A percentile compares a stretch with the other conserved stretches of the same genome.
Conservation (phyloP, 2,888 invertebrate species). For the Petrolisthes manimaculis region DNA sequence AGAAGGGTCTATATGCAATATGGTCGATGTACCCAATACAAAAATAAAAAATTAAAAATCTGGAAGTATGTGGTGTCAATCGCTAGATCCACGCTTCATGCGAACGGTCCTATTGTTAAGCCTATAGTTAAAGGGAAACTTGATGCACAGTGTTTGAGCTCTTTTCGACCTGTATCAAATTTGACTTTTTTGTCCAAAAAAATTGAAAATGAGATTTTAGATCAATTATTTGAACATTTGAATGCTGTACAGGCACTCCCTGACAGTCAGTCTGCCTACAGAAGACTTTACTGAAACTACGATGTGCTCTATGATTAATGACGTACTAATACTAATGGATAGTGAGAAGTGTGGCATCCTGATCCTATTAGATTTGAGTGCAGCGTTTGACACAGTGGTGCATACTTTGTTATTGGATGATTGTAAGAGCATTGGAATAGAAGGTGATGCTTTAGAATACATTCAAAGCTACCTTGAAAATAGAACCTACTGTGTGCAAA, state of each 20-base stretch:
- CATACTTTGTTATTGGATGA: too few relatives aligned
- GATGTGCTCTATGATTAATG: slow-evolving; percentile 26
- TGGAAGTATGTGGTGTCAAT: too few relatives aligned
- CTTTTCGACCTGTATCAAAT: slow-evolving; percentile 15
- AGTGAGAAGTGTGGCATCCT: neutral
- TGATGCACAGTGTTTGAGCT: slow-evolving; percentile 22
- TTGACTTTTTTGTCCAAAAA: slow-evolving; percentile 25
- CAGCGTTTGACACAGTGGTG: too few relatives aligned
- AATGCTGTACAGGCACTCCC: neutral
- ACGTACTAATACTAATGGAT: slow-evolving; percentile 7
- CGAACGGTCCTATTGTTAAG: too few relatives aligned
- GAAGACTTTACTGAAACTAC: slow-evolving; percentile 11
- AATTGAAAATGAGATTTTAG: slow-evolving; percentile 26
- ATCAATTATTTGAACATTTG: slow-evolving; percentile 1
- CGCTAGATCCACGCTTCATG: too few relatives aligned
- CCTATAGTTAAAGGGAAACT: slow-evolving; percentile 24
- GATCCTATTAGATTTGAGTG: neutral
- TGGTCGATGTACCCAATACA: too few relatives aligned
- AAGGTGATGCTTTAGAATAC: too few relatives aligned
- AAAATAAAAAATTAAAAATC: too few relatives aligned
- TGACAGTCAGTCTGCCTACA: slow-evolving; percentile 18
- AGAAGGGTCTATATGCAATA: too few relatives aligned
- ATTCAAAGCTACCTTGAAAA: too few relatives aligned
- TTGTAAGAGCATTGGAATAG: too few relatives aligned
- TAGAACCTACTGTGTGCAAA: too few relatives aligned